Percentiles rank a stretch among this genome's conserved stretches.
Evolutionary conservation across 2,113 vertebrate genomes (phyloP).

Genomic region (Mirza zaza): DNA sequence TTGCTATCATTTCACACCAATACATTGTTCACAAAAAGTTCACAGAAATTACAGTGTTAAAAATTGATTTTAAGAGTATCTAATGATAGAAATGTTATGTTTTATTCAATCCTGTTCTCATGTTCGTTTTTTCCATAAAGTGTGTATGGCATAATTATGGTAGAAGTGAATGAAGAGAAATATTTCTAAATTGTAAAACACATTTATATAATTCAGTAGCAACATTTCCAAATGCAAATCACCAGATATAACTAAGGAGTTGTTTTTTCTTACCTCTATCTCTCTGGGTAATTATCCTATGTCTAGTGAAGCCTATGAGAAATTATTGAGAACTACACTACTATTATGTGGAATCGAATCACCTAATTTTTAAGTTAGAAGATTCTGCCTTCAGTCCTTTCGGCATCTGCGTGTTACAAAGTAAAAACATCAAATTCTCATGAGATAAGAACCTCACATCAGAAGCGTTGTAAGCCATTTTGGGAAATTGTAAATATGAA

Average conservation of each 20-base stretch:
- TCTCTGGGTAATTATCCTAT: background rate
- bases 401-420: background rate
- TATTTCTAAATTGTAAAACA: conserved; percentile 4
- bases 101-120: background rate
- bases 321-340: background rate
- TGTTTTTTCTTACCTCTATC: background rate
- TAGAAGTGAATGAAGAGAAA: background rate
- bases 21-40: background rate
- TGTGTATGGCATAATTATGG: background rate
- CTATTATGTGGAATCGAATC: background rate
- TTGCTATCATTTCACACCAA: background rate
- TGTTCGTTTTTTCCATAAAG: background rate
- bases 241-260: background rate
- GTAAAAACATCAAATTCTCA: background rate
- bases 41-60: background rate
- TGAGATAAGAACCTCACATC: background rate
- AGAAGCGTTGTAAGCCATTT: background rate
- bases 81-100: background rate
- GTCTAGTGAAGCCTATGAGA: background rate
- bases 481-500: conserved; percentile 5
- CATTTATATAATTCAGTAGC: background rate
- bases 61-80: background rate
- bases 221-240: background rate
- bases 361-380: background rate
- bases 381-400: background rate